Evolutionary conservation across 2,797 vertebrate genomes (phyloP), one percentile per base, ranked within the genome.

Genomic region (Zonotrichia albicollis): DNA sequence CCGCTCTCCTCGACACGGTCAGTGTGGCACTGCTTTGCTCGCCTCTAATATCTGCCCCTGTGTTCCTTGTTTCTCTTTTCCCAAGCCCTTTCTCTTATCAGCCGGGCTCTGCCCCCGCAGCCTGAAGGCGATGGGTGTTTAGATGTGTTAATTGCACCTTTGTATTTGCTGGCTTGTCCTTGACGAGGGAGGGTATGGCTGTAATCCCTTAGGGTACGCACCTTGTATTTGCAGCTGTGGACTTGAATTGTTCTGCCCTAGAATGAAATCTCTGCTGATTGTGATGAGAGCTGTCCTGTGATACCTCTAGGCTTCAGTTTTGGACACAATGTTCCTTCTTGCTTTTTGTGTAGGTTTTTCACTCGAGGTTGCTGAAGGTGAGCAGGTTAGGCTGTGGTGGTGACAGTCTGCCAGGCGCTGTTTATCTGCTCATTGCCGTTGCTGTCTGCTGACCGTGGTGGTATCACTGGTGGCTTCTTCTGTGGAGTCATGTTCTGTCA

Each of bases 191-290:
- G 12, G 23, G 13, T 34, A 6, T 20, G 12, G 7, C 43, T 5
- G 13, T 15, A 48, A 36, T 2, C 9, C 7, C 1, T 29, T 22
- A 4, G 3, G 5, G 14, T 13, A 29, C 6, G 7, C 13, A 2
- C 10, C 3, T 13, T 19, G 16, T 6, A 16, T 29, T 68, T 50
- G n/a, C 1, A 9, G 46, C 4, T 42, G 26, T 29, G 20, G 27
- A 12, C 29, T 7, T 9, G 18, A 16, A 22, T 36, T 38, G 7
- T 16, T 50, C 10, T 36, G 18, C 11, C 7, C 5, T 11, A 50
- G 46, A 29, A 30, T 16, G 7, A 50, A 16, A 38, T 30, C 2
- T 2, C 5, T 38, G 10, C 19, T 38, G 4, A 4, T 30, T 30
- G 26, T 11, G 9, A 13, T 38, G 26, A 5, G 19, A 22, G 13